phyloP scores from a whole-genome alignment of 2,888 invertebrate species.

The Parascotia fuliginaria region DNA sequence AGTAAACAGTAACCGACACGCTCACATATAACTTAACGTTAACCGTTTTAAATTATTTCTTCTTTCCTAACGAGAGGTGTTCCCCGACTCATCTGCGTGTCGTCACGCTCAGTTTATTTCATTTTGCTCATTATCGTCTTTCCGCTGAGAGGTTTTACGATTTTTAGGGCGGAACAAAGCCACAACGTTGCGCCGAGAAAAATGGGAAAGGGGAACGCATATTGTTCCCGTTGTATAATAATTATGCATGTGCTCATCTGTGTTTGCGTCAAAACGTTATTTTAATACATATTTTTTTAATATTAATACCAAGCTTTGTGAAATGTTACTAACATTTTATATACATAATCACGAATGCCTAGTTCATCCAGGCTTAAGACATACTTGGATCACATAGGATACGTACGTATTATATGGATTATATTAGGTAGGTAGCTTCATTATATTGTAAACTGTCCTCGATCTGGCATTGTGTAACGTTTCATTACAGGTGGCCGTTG shows the following conservation, averaged over 20 bases:
- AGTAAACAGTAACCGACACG: not conserved
- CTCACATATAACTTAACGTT: not conserved
- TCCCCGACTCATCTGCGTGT: conserved; percentile 1
- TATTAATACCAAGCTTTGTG: no score
- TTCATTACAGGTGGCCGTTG: no score
- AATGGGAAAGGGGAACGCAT: conserved; percentile 1
- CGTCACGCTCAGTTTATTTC: conserved; percentile 19
- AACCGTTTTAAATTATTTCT: conserved; percentile 4
- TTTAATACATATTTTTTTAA: not conserved
- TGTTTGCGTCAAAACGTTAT: not conserved
- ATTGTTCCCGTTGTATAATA: not conserved
- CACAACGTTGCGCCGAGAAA: not conserved
- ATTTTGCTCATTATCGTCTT: conserved; percentile 25
- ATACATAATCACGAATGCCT: no score
- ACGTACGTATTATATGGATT: no score
- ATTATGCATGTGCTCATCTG: not conserved
- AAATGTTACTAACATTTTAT: no score
- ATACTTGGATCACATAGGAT: no score
- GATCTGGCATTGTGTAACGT: no score
- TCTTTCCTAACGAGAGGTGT: conserved; percentile 7
- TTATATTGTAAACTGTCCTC: no score
- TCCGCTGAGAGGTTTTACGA: conserved; percentile 21
- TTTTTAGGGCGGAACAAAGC: conserved; percentile 17
- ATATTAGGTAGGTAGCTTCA: no score
- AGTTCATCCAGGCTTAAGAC: no score